Evolutionary conservation across 1,140 invertebrate genomes (phyloP).

Genomic region (Rhopalosiphum maidis): DNA sequence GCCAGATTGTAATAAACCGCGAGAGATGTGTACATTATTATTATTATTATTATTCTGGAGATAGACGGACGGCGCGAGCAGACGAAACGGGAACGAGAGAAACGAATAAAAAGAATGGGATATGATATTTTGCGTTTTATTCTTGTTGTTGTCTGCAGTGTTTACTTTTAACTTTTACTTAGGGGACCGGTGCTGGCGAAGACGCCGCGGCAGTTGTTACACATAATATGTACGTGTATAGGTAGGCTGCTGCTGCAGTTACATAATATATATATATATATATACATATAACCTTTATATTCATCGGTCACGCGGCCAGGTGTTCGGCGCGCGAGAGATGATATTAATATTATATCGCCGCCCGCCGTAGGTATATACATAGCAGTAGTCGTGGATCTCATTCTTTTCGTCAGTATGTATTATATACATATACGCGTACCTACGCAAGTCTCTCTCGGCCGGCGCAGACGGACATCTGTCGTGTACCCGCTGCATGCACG

Average conservation of each 20-base stretch:
- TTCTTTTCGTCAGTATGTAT: not conserved
- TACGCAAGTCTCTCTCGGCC: not conserved
- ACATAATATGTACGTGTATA: not conserved
- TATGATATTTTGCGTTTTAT: not conserved
- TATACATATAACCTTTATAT: not conserved
- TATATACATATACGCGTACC: not conserved
- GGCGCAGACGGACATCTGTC: constrained; percentile 39
- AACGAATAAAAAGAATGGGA: not conserved
- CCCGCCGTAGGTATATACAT: not conserved
- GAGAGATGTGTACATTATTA: not conserved
- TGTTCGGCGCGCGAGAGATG: constrained; percentile 12
- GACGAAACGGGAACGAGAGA: not conserved
- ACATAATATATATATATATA: not conserved
- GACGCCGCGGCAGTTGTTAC: not conserved
- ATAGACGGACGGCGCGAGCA: too few species aligned
- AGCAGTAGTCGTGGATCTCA: not conserved
- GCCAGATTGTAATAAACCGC: not conserved
- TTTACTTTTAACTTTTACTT: not conserved
- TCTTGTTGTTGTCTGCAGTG: not conserved
- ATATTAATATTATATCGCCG: not conserved
- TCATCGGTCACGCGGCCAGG: not conserved
- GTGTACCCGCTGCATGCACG: not conserved
- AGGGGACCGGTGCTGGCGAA: not conserved
- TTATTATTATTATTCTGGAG: not conserved
- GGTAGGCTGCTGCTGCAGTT: not conserved